Conservation (phyloP, 1,140 invertebrate genomes). For the Magallana ariakensis region DNA sequence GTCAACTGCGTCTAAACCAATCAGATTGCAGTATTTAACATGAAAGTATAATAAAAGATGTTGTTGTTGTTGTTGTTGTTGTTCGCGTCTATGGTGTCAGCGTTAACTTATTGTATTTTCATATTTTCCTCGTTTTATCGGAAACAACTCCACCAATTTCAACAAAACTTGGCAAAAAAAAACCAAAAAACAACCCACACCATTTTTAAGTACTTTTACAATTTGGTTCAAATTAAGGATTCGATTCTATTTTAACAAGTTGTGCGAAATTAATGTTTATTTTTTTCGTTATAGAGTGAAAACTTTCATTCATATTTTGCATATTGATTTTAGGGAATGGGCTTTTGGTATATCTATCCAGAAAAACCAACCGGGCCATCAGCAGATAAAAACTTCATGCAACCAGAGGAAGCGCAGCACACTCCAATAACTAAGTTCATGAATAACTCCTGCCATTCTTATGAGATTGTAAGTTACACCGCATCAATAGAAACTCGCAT, state of each 20-base stretch:
- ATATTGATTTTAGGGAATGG: background rate
- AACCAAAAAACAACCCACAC: too few species aligned
- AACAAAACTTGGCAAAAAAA: too few species aligned
- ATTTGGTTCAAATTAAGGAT: background rate
- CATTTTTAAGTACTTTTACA: background rate
- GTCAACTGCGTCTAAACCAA: too few species aligned
- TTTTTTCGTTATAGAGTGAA: background rate
- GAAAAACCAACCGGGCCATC: conserved; percentile 42
- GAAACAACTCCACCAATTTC: too few species aligned
- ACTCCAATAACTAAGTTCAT: conserved; percentile 39
- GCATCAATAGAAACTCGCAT: too few species aligned
- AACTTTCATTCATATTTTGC: background rate
- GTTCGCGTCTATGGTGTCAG: too few species aligned
- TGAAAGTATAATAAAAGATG: too few species aligned
- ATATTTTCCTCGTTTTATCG: too few species aligned
- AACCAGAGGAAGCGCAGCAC: conserved; percentile 18
- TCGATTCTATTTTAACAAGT: background rate
- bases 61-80: too few species aligned
- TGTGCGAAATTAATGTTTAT: background rate
- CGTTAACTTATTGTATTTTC: too few species aligned
- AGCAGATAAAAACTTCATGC: conserved; percentile 47
- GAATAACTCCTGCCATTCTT: conserved; percentile 43
- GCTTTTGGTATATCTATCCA: conserved; percentile 45
- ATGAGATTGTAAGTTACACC: background rate
- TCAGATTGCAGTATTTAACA: too few species aligned